Base-by-base conservation (phyloP, 1,140 invertebrate genomes). In the Melitaea cinxia region DNA sequence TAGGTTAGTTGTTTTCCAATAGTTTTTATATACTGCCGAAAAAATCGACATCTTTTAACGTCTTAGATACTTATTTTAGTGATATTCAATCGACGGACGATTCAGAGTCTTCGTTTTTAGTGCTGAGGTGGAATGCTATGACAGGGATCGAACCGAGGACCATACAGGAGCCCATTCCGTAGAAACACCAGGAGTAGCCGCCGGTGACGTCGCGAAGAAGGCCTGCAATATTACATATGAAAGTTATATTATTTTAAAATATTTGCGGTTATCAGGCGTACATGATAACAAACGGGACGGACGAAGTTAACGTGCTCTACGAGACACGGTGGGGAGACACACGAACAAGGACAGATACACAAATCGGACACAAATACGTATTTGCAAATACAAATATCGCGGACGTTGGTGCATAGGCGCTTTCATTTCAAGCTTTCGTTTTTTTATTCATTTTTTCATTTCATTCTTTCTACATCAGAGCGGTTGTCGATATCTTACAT, bases 81-180 rank as follows among this genome's bases (percentile, higher is more conserved):
- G n/a, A 17, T 17, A 57, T 63, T 92, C 88, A 82, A 85, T 88
- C 83, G 0, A 83, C 82, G 37, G 83, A 85, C 64, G 92, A 79
- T 57, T 85, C 78, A 55, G 79, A 67, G 78, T 92, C 74, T 68
- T 89, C 78, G 78, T 91, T 83, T 54, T 88, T 88, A 12, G 73
- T 81, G 66, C 70, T 77, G 6, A 90, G 47, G 39, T 90, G 85
- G 76, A 93, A 92, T 9, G 92, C 82, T 21, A 95, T 82, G 15
- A 95, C 78, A 2, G 94, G 94, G 30, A 94, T 81, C 57, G 94
- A 93, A 49, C 94, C 94, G 37, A 94, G 80, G 0, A 95, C 92
- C 95, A 95, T 95, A 72, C 94, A 95, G 3, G 94, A 93, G 9
- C 95, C 95, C 94, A 95, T 95, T 65, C 94, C 95, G 68, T 95